Evolutionary conservation across 2,888 invertebrate species (phyloP).

Genomic region (Ptychoptera contaminata): DNA sequence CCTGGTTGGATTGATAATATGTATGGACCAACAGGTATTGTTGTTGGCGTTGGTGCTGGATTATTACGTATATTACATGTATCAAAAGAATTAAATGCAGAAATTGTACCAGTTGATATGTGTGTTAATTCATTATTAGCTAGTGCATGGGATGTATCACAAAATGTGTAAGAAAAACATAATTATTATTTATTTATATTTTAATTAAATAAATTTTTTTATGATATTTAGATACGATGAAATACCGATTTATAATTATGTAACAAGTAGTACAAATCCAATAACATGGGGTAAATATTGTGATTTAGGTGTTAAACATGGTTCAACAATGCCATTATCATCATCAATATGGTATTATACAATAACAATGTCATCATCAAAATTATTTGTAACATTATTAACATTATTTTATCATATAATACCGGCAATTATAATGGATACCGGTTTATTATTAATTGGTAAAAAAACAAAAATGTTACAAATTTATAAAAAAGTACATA

Average conservation of each 20-base stretch:
- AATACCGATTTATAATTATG: slow-evolving; percentile 66
- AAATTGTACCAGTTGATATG: slow-evolving; percentile 33
- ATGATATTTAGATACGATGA: slow-evolving; percentile 14
- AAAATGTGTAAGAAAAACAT: neutral
- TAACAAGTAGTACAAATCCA: slow-evolving; percentile 63
- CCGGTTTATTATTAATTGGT: slow-evolving; percentile 35
- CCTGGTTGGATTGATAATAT: slow-evolving; percentile 55
- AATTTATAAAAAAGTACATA: slow-evolving; percentile 64
- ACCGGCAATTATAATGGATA: slow-evolving; percentile 45
- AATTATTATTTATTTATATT: neutral
- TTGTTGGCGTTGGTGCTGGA: slow-evolving; percentile 39
- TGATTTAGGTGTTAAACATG: slow-evolving; percentile 33
- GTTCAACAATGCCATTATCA: slow-evolving; percentile 38
- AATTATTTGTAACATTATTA: neutral
- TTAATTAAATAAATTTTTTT: slow-evolving; percentile 8
- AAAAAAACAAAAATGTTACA: slow-evolving; percentile 47
- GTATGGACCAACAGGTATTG: slow-evolving; percentile 38
- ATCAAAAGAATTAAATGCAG: slow-evolving; percentile 21
- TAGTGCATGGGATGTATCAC: slow-evolving; percentile 27
- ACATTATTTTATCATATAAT: slow-evolving; percentile 40
- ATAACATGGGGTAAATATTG: slow-evolving; percentile 64
- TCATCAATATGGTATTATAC: slow-evolving; percentile 54
- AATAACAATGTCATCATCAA: slow-evolving; percentile 24
- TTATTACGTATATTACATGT: slow-evolving; percentile 32
- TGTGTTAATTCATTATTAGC: slow-evolving; percentile 31